Base-by-base conservation (phyloP, 2,113 vertebrate species). In the Lophura nycthemera region DNA sequence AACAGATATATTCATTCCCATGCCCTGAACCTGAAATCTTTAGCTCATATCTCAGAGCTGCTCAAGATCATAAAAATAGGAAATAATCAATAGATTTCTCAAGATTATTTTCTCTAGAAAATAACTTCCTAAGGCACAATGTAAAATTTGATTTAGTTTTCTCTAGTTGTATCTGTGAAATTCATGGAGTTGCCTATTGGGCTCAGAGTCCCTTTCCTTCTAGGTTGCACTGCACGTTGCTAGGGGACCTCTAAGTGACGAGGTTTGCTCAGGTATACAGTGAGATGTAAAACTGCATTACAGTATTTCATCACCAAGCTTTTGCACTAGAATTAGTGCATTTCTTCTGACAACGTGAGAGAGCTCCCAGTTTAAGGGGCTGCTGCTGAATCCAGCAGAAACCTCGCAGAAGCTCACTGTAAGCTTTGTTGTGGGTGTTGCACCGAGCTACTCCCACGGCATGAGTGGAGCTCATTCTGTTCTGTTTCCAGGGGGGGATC, bases 381-480 rank as follows among this genome's bases (percentile, higher is more conserved):
- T 1, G 2, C 45, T 56, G 20, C 12, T 38, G 66, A 45, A 25
- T 80, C 11, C 56, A 45, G 5, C 0, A 0, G 20, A 73, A 65
- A 71, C 3, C 17, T 92, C 59, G 20, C 1, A 1, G 1, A 45
- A 38, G 4, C 14, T 56, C 17, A 6, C 29, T 75, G 66, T 19
- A 27, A 65, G 30, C 38, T 45, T 1, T 75, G 47, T 13, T 32
- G 12, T 8, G 30, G 13, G 27, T 60, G 12, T 38, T 40, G 20
- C 25, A 20, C 57, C 24, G 50, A 67, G 32, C 3, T n/a, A 21
- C 8, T 70, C 14, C 61, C 4, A 60, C 4, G 57, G 19, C 1
- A 0, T 4, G 8, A 67, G 8, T 14, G 42, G 0, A 15, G 5
- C 10, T 67, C 13, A 22, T 1, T 16, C 45, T 11, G 16, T 15